phyloP scores from a whole-genome alignment of 2,113 vertebrate species.

The Petroica traversi region DNA sequence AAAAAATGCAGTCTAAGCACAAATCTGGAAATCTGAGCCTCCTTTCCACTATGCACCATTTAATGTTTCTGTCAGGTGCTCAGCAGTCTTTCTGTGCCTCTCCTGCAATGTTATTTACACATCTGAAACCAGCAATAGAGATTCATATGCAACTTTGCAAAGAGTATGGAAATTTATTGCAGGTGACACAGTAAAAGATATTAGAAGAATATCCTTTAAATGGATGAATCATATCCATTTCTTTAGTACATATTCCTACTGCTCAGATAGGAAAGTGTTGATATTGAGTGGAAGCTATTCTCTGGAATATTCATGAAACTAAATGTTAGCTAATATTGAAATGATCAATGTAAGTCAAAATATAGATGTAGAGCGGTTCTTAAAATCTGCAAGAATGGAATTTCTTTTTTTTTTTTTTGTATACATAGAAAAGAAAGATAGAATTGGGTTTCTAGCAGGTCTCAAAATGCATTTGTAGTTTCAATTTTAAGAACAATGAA shows the following conservation, averaged over 20 bases:
- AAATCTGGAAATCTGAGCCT: not conserved
- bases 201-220: not conserved
- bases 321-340: not conserved
- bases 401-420: not conserved
- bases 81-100: not conserved
- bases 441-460: not conserved
- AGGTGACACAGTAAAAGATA: not conserved
- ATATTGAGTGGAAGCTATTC: not conserved
- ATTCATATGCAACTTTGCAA: not conserved
- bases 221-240: not conserved
- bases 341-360: not conserved
- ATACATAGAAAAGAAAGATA: not conserved
- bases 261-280: not conserved
- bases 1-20: not conserved
- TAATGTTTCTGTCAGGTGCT: not conserved
- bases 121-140: not conserved
- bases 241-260: not conserved
- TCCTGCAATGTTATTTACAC: not conserved
- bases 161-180: not conserved
- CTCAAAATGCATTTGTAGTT: not conserved
- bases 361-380: not conserved
- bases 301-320: not conserved
- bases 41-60: not conserved
- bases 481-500: slow-evolving; percentile 13
- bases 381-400: not conserved